Evolutionary conservation across 2,797 vertebrate genomes (phyloP), one percentile per base, ranked within the genome.

Genomic region (Ceyx erithaca): DNA sequence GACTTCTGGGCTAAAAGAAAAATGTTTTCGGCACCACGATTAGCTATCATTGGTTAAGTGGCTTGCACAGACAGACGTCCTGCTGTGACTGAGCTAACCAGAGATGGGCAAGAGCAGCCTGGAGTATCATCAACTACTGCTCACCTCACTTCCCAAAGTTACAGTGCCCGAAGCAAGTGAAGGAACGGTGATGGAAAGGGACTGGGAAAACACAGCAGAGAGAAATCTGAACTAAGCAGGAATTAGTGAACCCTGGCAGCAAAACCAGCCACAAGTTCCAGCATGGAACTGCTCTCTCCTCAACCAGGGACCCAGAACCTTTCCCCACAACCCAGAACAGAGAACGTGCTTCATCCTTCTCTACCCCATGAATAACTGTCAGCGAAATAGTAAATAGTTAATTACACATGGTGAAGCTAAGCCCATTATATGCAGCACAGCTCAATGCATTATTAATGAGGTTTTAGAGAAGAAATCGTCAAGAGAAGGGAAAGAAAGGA

Each of bases 381-480:
- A 70, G 66, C n/a, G 10, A 20, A 51, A 52, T 0, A 86, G 58
- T 64, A 70, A 92, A 84, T 37, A 93, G 85, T 80, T 91, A 82
- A 90, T 85, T 55, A 69, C 4, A 69, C 4, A 4, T 1, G 30
- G 17, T 9, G 51, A 17, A 15, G 64, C 46, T 13, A 79, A 91
- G 25, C 64, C 35, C 59, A 13, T 52, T 52, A 20, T 8, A 41
- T 12, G 61, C 76, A 54, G 71, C 59, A 37, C 37, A 35, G 79
- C 69, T 40, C 82, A 63, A 62, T 80, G 46, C 77, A 86, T 93
- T 93, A 93, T 91, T 83, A 72, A 87, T n/a, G 20, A 13, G 31
- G 43, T 45, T 52, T 75, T 2, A 2, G 21, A 66, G 71, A 33
- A 20, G 88, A 87, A 93, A 63, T 1, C 4, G 1, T 26, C 48